These are phyloP conservation scores for Bellardia bayeri DNA, from an alignment of 2,888 invertebrate genomes.

Conservation along the genomic window DNA sequence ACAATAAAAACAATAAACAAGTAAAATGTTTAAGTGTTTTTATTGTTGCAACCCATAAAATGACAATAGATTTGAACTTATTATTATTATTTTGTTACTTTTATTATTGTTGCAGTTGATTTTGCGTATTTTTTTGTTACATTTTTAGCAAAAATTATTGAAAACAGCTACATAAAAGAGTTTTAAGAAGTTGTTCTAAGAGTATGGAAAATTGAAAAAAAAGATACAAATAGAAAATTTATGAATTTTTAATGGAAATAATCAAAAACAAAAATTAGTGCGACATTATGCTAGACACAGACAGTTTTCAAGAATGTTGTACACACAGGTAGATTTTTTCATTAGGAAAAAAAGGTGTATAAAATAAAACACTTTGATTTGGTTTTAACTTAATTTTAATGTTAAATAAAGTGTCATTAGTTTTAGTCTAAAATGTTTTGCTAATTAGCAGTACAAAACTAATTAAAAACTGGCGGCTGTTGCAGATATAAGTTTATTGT, in stretches of 20 bases:
- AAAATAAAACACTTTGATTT: not conserved
- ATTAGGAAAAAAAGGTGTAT: not conserved
- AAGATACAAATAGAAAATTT: not conserved
- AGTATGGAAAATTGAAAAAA: not conserved
- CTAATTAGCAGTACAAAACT: too few species aligned
- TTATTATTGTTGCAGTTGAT: constrained; percentile 17
- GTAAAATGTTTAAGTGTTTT: constrained; percentile 62
- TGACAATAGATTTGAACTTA: constrained; percentile 70
- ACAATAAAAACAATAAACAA: constrained; percentile 39
- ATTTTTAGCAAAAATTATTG: constrained; percentile 26
- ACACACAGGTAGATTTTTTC: not conserved
- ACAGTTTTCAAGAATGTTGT: not conserved
- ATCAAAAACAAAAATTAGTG: not conserved
- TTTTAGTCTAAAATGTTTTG: too few species aligned
- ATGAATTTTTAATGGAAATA: constrained; percentile 21
- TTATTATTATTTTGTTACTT: constrained; percentile 37
- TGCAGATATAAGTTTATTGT: too few species aligned
- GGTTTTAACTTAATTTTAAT: too few species aligned
- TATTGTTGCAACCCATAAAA: constrained; percentile 57
- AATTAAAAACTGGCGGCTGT: too few species aligned
- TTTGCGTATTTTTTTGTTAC: constrained; percentile 7
- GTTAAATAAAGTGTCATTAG: too few species aligned
- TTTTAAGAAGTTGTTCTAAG: not conserved
- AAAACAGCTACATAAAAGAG: constrained; percentile 19
- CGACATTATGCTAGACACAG: not conserved